Percentiles rank a stretch among this genome's conserved stretches.
Conservation (phyloP, 1,140 invertebrate genomes). For the Heliconius nattereri region DNA sequence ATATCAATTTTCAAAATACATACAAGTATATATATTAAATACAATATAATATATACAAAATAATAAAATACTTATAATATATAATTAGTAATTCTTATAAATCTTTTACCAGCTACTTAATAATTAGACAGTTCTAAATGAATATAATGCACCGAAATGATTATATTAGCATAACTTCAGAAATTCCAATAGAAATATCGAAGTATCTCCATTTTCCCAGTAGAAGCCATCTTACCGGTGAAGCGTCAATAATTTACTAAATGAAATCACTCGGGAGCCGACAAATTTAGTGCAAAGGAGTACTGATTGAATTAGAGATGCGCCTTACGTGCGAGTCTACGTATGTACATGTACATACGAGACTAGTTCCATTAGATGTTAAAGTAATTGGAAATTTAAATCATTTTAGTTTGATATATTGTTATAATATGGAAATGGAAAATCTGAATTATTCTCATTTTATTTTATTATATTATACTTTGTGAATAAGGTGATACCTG, state of each 20-base stretch:
- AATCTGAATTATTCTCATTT: no score
- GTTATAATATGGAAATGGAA: no score
- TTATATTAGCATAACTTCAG: neutral
- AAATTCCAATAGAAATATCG: neutral
- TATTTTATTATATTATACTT: no score
- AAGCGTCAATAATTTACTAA: constrained; percentile 36
- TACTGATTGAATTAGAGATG: constrained; percentile 31
- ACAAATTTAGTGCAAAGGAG: constrained; percentile 24
- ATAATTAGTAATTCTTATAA: no score
- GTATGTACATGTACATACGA: neutral
- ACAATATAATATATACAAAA: no score
- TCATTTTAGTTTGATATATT: neutral
- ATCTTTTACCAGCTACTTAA: no score
- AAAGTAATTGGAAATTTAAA: neutral
- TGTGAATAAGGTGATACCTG: no score
- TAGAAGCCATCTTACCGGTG: constrained; percentile 18
- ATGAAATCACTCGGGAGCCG: constrained; percentile 30
- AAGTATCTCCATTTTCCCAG: constrained; percentile 19
- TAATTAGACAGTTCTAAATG: neutral
- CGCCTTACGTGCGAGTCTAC: neutral
- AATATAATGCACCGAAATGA: neutral
- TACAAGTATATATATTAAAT: no score
- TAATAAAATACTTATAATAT: no score
- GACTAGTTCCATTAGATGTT: constrained; percentile 3
- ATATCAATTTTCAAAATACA: no score